Evolutionary conservation across 2,888 invertebrate species (phyloP), one percentile per base, ranked within the genome.

Genomic region (Stegana nigrithorax): DNA sequence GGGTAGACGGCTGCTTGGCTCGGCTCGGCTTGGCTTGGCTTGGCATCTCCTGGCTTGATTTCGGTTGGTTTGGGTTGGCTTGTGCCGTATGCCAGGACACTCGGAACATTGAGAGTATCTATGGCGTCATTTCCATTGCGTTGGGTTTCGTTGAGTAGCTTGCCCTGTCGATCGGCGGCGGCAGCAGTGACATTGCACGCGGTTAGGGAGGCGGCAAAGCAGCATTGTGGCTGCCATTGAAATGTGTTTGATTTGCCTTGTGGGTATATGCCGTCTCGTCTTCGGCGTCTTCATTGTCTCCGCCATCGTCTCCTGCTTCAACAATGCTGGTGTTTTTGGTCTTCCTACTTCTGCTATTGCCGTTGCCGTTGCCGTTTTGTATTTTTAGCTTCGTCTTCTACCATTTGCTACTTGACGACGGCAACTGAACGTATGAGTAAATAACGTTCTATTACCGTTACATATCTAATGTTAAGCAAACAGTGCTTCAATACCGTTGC

Each of bases 371-470:
- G 36, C 36, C 36, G 36, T 36, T 36, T 36, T n/a, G n/a, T n/a
- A n/a, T n/a, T n/a, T n/a, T n/a, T n/a, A n/a, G n/a, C n/a, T n/a
- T n/a, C n/a, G n/a, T n/a, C n/a, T n/a, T n/a, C n/a, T n/a, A n/a
- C n/a, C n/a, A n/a, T n/a, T n/a, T n/a, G n/a, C n/a, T n/a, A n/a
- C n/a, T n/a, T n/a, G n/a, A n/a, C n/a, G n/a, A n/a, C n/a, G 36
- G 36, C 36, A 7, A 36, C 7, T 44, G 10, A 10, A 19, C 29
- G 53, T 55, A 36, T 36, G 36, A 21, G 36, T 55, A 55, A 55
- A 55, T 55, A 55, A 55, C 32, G 36, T 55, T 55, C 19, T 32
- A 55, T 55, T 55, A 55, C 53, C 53, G 21, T 55, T 55, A 55
- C 36, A 55, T 55, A 32, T 55, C 36, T 55, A 21, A 55, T 32